Evolutionary conservation across 2,888 invertebrate species (phyloP), one percentile per base, ranked within the genome.

Genomic region (Ichneumoninae sp.): DNA sequence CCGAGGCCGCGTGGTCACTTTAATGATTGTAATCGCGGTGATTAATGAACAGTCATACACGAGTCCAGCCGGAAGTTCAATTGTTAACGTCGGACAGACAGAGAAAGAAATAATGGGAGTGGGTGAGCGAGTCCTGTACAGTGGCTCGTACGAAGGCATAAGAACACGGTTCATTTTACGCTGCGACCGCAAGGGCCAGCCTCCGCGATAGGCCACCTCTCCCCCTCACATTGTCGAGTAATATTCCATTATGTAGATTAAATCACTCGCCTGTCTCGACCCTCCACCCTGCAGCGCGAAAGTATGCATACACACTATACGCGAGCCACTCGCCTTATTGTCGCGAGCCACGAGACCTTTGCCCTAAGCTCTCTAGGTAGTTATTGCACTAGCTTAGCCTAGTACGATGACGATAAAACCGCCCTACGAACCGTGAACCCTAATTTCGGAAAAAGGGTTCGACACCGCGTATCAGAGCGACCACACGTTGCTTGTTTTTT

Each of bases 391-490:
- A 44, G 66, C 22, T 19, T 66, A n/a, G n/a, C n/a, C 19, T 40
- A 40, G 40, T 33, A 7, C 63, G 68, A 50, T 26, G 69, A 57
- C 10, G 44, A 52, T 30, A 66, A 83, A 47, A 79, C 50, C 65
- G 57, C 83, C 71, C 80, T 26, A 78, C 47, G 66, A 78, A 68
- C 66, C 79, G 70, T 71, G 82, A 82, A 87, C 89, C 87, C 90
- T 84, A 88, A 90, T 90, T 89, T 88, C 77, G 69, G 82, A 81
- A 78, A 87, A 88, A 85, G 87, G 88, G 83, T 88, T 84, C 54
- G 40, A 57, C 71, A 10, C 30, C 22, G 22, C 10, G 40, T 47
- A 47, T 47, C 44, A 10, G 26, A 50, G 68, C 40, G 66, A 80
- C 63, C 74, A 63, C 63, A 63, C 74, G 74, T 74, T 47, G 60